These are phyloP conservation scores for Phaethornis superciliosus DNA, from an alignment of 2,113 vertebrate genomes.

Conservation along the genomic window DNA sequence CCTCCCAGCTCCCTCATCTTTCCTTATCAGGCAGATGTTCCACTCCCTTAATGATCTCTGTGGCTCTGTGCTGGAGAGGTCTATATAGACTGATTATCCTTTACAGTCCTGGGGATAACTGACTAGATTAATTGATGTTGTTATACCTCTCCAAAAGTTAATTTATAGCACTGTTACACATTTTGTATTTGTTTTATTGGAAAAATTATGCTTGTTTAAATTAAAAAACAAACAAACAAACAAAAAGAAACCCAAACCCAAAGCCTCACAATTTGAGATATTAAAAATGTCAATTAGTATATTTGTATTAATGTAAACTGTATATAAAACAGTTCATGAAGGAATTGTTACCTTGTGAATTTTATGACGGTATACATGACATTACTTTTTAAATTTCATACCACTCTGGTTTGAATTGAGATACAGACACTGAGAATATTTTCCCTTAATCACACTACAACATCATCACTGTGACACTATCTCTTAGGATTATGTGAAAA, in stretches of 20 bases:
- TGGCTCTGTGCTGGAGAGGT: background rate
- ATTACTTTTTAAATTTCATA: background rate
- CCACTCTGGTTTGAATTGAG: background rate
- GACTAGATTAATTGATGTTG: background rate
- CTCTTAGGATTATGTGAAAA: background rate
- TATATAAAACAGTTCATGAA: background rate
- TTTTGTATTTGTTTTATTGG: background rate
- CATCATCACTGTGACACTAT: background rate
- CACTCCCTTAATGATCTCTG: no score
- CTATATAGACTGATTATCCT: background rate
- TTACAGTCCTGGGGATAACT: background rate
- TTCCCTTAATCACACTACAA: background rate
- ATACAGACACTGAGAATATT: background rate
- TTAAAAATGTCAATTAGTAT: background rate
- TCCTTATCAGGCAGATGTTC: no score
- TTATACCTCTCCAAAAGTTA: background rate
- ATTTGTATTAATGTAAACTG: background rate
- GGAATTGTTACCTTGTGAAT: background rate
- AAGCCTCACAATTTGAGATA: background rate
- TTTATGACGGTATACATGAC: background rate
- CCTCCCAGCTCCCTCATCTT: no score
- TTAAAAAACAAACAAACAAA: background rate
- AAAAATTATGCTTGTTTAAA: background rate
- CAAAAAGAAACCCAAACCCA: no score
- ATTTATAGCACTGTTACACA: rapidly evolving